Evolutionary conservation across 1,140 invertebrate genomes (phyloP), one percentile per base, ranked within the genome.

Genomic region (Andricus grossulariae): DNA sequence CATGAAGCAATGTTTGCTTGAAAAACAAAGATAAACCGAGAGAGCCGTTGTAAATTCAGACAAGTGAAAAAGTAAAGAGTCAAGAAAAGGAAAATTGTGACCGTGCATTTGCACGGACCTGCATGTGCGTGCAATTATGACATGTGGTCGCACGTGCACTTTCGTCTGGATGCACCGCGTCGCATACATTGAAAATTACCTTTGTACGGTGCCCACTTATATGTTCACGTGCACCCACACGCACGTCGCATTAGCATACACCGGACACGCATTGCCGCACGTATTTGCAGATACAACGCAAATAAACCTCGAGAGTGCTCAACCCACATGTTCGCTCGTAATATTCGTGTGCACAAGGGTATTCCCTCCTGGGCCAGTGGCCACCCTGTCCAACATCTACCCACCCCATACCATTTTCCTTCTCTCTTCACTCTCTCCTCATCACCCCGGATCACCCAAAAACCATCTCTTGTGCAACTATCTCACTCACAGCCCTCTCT

Each of bases 241-340:
- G 70, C 57, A 73, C 54, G 6, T 55, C 57, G 75, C 76, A 85
- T 88, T 86, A 86, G 83, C 80, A 87, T 87, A 83, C 82, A 72
- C 74, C 75, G 75, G 50, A 77, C 80, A 84, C 78, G 82, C 85
- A 87, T 87, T 85, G 83, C 77, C 76, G 72, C 82, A 82, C 79
- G 79, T 87, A 86, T 88, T 87, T 86, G 84, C 84, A 87, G 87
- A 87, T 85, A 85, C 85, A 86, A 76, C 78, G 84, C 84, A 87
- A 87, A 87, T 85, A 85, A 87, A 86, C 77, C 78, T 75, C 70
- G 60, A 15, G 19, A 78, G 52, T 76, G 57, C 72, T 82, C 57
- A 75, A 57, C 77, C 76, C 79, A 80, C 80, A 80, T 84, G 76
- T 80, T 73, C 73, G 12, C 49, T 66, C 75, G 84, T 81, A 83